These are phyloP conservation scores for Heliocidaris tuberculata DNA, from an alignment of 35 echinoderm and acorn worm genomes.

Conservation along the genomic window DNA sequence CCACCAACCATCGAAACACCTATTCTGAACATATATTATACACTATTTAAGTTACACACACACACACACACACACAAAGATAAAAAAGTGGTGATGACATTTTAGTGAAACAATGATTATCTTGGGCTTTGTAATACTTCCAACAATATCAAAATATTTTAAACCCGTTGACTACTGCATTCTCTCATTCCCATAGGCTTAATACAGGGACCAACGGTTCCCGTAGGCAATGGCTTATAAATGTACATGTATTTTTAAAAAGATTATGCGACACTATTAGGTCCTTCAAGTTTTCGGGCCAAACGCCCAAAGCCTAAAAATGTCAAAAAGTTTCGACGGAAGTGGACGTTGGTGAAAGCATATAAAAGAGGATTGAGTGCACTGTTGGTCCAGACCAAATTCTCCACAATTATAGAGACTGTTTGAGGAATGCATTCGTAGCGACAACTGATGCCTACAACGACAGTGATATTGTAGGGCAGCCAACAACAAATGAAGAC, in stretches of 20 bases:
- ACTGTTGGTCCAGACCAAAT: constrained; percentile 25
- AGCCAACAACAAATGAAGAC: constrained; percentile 45
- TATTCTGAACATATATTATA: too few relatives aligned
- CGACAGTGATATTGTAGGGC: neutral
- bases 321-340: constrained; percentile 37
- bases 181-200: too few relatives aligned
- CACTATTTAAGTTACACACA: too few relatives aligned
- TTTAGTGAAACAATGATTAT: too few relatives aligned
- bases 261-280: neutral
- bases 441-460: neutral
- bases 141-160: too few relatives aligned
- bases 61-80: too few relatives aligned
- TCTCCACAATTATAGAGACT: neutral
- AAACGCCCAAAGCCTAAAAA: neutral
- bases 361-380: constrained; percentile 35
- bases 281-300: neutral
- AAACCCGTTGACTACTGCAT: too few relatives aligned
- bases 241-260: neutral
- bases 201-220: too few relatives aligned
- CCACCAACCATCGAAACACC: too few relatives aligned
- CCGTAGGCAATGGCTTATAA: too few relatives aligned
- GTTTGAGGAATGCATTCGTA: constrained; percentile 21
- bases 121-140: too few relatives aligned
- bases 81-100: too few relatives aligned
- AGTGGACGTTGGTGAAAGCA: constrained; percentile 48